These are phyloP conservation scores for Carterocephalus palaemon DNA, from an alignment of 2,888 invertebrate species.

Conservation along the genomic window DNA sequence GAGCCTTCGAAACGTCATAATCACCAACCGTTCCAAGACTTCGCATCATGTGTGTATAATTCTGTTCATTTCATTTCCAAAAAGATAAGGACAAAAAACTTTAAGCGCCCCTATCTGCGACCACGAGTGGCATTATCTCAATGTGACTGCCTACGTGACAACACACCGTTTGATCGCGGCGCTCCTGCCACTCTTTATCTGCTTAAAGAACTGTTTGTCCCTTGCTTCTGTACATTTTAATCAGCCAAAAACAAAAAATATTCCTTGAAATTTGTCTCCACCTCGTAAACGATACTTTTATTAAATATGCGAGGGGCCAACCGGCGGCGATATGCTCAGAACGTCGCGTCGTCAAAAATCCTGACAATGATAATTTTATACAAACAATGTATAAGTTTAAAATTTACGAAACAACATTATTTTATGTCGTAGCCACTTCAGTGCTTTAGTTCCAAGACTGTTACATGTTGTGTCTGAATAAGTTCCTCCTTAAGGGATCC, in stretches of 20 bases:
- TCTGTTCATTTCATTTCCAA: constrained; percentile 58
- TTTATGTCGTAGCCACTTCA: too few species aligned
- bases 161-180: constrained; percentile 58
- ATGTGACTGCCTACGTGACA: constrained; percentile 66
- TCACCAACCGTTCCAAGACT: constrained; percentile 47
- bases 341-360: constrained; percentile 23
- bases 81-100: constrained; percentile 63
- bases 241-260: constrained; percentile 55
- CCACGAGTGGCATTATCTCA: constrained; percentile 61
- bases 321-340: constrained; percentile 28
- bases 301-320: constrained; percentile 44
- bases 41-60: constrained; percentile 54
- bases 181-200: constrained; percentile 62
- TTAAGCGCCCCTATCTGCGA: constrained; percentile 63
- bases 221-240: constrained; percentile 74
- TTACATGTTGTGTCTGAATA: too few species aligned
- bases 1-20: constrained; percentile 53
- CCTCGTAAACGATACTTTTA: constrained; percentile 59
- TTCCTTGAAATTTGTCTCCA: constrained; percentile 67
- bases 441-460: too few species aligned
- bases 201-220: constrained; percentile 59
- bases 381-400: too few species aligned
- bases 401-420: too few species aligned
- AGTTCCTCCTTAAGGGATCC: too few species aligned
- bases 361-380: constrained; percentile 2